A percentile compares a stretch with the other conserved stretches of the same genome.
phyloP scores from a whole-genome alignment of 2,113 vertebrate species.

The Melanerpes aurifrons region DNA sequence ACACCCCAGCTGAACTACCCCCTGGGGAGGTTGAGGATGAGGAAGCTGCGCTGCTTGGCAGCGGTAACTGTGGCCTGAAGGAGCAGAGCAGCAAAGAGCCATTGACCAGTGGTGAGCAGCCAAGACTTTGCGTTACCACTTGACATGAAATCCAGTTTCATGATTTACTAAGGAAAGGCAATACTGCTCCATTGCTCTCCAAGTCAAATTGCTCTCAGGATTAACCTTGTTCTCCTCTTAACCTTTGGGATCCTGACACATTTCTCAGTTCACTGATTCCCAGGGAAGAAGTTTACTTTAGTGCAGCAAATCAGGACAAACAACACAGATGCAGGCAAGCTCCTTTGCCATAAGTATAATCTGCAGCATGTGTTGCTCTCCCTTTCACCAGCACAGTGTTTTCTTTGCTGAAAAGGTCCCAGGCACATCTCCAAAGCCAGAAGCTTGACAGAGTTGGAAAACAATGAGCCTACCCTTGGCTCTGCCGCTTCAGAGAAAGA shows the following conservation, averaged over 20 bases:
- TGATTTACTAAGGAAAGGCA: neutral
- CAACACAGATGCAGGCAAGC: neutral
- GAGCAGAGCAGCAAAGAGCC: neutral
- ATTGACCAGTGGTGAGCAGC: rapidly evolving
- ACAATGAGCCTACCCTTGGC: neutral
- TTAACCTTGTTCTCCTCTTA: neutral
- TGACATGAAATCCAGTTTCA: neutral
- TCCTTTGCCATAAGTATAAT: neutral
- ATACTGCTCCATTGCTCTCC: neutral
- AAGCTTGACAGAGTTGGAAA: neutral
- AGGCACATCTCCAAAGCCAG: neutral
- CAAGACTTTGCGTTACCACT: neutral
- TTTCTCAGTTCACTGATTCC: neutral
- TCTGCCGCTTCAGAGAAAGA: neutral
- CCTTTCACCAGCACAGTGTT: neutral
- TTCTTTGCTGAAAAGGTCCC: neutral
- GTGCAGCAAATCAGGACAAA: neutral
- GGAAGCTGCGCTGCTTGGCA: neutral
- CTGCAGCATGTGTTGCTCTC: rapidly evolving
- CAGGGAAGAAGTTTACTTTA: neutral
- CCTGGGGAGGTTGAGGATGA: neutral
- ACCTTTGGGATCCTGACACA: neutral
- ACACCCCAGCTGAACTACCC: rapidly evolving
- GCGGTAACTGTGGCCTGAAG: neutral
- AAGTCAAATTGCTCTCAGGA: neutral